Evolutionary conservation across 2,888 invertebrate species (phyloP), one percentile per base, ranked within the genome.

Genomic region (Agrochola lychnidis): DNA sequence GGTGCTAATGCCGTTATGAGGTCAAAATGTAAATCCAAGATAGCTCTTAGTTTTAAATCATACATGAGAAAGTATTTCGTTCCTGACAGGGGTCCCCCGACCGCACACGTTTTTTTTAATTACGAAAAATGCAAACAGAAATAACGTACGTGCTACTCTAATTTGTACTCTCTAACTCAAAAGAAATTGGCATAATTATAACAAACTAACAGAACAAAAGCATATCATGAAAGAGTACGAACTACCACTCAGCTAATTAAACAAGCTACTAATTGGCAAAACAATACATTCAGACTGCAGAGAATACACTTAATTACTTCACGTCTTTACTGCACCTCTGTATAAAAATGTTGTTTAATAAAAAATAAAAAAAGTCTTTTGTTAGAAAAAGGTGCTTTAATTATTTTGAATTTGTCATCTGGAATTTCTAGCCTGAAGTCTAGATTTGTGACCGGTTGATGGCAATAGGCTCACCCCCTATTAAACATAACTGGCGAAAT

Each of bases 201-300:
- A 70, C 25, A 53, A 70, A 48, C 53, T 61, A 64, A n/a, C n/a
- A 69, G n/a, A 72, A 73, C 66, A 78, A 73, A 83, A 69, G 57
- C 66, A 83, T 72, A 69, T 70, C 69, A 62, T 61, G 67, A 57
- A 64, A 59, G 45, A 71, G 36, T 57, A 67, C 67, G n/a, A 64
- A 74, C 30, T 70, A 10, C 59, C 81, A 83, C 77, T 84, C 72
- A 63, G 77, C 36, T 83, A 81, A 83, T 84, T 73, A 81, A 51
- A 57, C 69, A 62, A 57, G 70, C 57, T 69, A 56, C 77, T 84
- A 83, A 83, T 83, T 82, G 74, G 61, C 42, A 70, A 57, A 70
- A 75, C 66, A 62, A 76, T 68, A 71, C 36, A 74, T 69, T 67
- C 59, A 71, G 61, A 64, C 48, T 53, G 59, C n/a, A 62, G 53